phyloP scores from a whole-genome alignment of 2,888 invertebrate species.

The Temnothorax ravouxi region DNA sequence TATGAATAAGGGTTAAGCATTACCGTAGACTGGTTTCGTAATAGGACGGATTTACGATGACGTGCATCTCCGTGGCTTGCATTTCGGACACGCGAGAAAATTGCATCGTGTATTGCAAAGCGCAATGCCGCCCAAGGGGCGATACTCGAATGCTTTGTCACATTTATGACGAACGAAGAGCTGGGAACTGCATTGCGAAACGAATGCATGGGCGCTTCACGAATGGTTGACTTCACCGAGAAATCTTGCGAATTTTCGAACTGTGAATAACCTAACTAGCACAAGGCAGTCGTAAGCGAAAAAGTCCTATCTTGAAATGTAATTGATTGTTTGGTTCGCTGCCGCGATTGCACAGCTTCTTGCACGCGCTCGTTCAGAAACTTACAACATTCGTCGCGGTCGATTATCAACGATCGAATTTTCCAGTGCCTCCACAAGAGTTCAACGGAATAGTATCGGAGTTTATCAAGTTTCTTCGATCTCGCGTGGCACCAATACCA shows the following conservation, averaged over 20 bases:
- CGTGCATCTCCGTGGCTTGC: conserved; percentile 43
- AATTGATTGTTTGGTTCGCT: conserved; percentile 22
- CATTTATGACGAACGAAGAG: conserved; percentile 57
- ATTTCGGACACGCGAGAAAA: conserved; percentile 62
- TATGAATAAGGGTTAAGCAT: conserved; percentile 12
- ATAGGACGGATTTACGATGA: conserved; percentile 67
- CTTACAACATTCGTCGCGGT: conserved; percentile 14
- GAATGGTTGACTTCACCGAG: neutral
- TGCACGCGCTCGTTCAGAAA: neutral
- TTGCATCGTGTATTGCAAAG: conserved; percentile 32
- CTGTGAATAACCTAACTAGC: neutral
- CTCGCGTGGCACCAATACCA: neutral
- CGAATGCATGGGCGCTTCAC: neutral
- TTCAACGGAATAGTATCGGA: conserved; percentile 17
- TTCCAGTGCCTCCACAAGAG: conserved; percentile 4
- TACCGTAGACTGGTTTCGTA: conserved; percentile 58
- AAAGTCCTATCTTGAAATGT: neutral
- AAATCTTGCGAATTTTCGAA: conserved; percentile 35
- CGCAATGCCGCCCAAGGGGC: conserved; percentile 3
- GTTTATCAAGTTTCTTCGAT: conserved; percentile 38
- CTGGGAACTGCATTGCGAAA: conserved; percentile 44
- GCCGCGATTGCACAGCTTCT: neutral
- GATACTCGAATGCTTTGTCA: conserved; percentile 26
- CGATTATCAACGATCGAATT: conserved; percentile 44
- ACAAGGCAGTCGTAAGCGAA: neutral